These are phyloP conservation scores for Phymatocera aterrima DNA, from an alignment of 2,888 invertebrate species.

Conservation along the genomic window DNA sequence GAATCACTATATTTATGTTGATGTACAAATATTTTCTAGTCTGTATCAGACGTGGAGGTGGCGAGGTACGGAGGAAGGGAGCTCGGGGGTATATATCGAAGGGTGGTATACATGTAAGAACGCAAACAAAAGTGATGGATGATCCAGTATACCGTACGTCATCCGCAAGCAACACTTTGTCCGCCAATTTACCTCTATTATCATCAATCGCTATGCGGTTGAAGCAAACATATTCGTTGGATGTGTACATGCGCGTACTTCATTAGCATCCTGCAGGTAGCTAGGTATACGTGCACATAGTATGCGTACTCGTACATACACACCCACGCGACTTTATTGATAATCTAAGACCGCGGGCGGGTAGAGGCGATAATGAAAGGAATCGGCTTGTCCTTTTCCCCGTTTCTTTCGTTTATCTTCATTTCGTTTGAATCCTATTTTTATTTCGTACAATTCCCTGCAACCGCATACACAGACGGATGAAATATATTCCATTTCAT, in stretches of 20 bases:
- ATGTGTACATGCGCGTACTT: too few species aligned
- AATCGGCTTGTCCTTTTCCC: too few species aligned
- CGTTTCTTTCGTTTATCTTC: too few species aligned
- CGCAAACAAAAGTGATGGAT: constrained; percentile 35
- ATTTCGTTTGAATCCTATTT: too few species aligned
- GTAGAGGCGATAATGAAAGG: constrained; percentile 10
- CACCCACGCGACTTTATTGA: constrained; percentile 27
- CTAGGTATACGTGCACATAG: too few species aligned
- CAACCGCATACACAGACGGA: too few species aligned
- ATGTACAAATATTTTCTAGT: constrained; percentile 25
- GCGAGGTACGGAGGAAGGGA: background rate
- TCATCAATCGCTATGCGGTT: constrained; percentile 32
- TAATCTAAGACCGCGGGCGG: constrained; percentile 21
- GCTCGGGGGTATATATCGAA: too few species aligned
- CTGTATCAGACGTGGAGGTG: background rate
- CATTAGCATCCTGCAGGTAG: too few species aligned
- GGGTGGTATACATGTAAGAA: too few species aligned
- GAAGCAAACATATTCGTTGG: constrained; percentile 31
- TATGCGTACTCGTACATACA: too few species aligned
- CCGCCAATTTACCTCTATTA: constrained; percentile 42
- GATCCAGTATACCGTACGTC: constrained; percentile 36
- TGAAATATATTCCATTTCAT: constrained; percentile 4
- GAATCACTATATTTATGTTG: constrained; percentile 43
- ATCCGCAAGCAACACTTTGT: constrained; percentile 45
- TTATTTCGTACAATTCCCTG: background rate